These are phyloP conservation scores for Serranus cabrilla DNA, from an alignment of 2,797 vertebrate genomes.

Conservation along the genomic window DNA sequence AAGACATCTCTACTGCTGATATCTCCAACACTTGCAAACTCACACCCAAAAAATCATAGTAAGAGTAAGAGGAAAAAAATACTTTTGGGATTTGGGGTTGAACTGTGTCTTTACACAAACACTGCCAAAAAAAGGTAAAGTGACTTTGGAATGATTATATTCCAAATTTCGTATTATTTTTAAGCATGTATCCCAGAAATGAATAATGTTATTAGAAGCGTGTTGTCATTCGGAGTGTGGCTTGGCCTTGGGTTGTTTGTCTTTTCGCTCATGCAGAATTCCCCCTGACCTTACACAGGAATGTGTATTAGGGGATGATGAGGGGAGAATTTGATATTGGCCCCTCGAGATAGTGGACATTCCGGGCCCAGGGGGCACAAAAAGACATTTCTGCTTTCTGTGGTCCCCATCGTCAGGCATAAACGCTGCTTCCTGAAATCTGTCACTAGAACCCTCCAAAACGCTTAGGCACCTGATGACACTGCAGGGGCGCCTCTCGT, in stretches of 20 bases:
- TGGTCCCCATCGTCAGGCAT: constrained; percentile 83
- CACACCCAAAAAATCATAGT: too few relatives aligned
- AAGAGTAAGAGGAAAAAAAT: too few relatives aligned
- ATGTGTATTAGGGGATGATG: constrained; percentile 85
- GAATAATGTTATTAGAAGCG: not conserved
- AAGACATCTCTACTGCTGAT: too few relatives aligned
- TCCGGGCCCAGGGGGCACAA: constrained; percentile 86
- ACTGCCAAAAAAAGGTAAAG: not conserved
- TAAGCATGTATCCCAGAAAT: not conserved
- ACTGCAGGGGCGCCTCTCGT: constrained; percentile 82
- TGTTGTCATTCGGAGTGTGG: constrained; percentile 37
- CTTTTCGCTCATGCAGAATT: constrained; percentile 75
- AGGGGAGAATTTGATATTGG: constrained; percentile 90
- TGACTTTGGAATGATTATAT: not conserved
- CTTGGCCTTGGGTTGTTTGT: constrained; percentile 66
- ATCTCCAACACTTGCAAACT: too few relatives aligned
- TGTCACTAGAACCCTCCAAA: constrained; percentile 88
- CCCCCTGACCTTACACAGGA: constrained; percentile 86
- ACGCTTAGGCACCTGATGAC: constrained; percentile 86
- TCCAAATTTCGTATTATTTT: not conserved
- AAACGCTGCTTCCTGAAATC: constrained; percentile 89
- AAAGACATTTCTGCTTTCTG: constrained; percentile 89
- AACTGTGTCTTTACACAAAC: not conserved
- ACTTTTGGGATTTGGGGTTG: too few relatives aligned
- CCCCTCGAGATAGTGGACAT: constrained; percentile 88